phyloP scores from a whole-genome alignment of 2,113 vertebrate genomes.

The Hepsetus odoe region DNA sequence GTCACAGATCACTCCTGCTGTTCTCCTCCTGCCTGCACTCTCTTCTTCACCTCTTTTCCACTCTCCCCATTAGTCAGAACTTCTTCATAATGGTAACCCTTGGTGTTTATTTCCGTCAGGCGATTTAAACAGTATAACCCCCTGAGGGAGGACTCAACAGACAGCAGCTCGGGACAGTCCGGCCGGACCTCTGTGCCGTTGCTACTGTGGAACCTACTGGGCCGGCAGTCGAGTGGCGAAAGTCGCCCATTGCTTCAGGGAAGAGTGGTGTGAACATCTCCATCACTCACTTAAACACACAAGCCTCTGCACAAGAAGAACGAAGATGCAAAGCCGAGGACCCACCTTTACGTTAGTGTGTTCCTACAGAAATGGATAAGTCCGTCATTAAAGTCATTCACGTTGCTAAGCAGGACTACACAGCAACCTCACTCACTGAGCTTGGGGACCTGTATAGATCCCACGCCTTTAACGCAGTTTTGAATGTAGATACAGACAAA shows the following conservation, averaged over 20 bases:
- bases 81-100: not conserved
- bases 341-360: not conserved
- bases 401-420: not conserved
- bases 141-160: slow-evolving; percentile 57
- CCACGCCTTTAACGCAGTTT: not conserved
- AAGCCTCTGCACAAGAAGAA: not conserved
- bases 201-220: slow-evolving; percentile 80
- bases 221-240: slow-evolving; percentile 75
- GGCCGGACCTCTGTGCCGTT: slow-evolving; percentile 72
- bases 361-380: not conserved
- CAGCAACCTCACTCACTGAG: too few species aligned
- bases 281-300: not conserved
- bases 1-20: too few species aligned
- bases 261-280: slow-evolving; percentile 75
- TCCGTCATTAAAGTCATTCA: not conserved
- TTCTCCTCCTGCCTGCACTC: too few species aligned
- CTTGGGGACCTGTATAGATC: not conserved
- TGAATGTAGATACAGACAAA: not conserved
- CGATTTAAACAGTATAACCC: slow-evolving; percentile 75
- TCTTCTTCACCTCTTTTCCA: not conserved
- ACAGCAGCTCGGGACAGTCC: slow-evolving; percentile 57
- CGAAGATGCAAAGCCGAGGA: too few species aligned
- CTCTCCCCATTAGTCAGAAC: too few species aligned
- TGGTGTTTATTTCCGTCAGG: slow-evolving; percentile 64
- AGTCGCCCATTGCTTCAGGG: slow-evolving; percentile 85